A percentile compares a stretch with the other conserved stretches of the same genome.
Evolutionary conservation across 1,140 invertebrate genomes (phyloP).

Genomic region (Alviniconcha marisindica): DNA sequence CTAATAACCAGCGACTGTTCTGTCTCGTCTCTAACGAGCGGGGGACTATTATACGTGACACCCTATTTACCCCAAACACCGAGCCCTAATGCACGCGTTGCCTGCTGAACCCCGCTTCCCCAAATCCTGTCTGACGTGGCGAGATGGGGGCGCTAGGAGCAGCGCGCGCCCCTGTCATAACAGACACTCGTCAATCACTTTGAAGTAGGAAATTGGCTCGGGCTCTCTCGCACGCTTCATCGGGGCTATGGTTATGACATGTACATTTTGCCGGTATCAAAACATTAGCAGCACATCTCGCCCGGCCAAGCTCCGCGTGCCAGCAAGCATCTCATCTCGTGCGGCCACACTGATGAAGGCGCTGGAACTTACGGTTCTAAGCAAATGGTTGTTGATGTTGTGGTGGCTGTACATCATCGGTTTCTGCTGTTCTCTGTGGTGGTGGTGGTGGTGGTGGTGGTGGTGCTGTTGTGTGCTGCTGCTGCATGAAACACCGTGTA

Average conservation of each 20-base stretch:
- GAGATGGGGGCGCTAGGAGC: slow-evolving; percentile 26
- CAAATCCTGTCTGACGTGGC: slow-evolving; percentile 29
- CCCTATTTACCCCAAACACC: slow-evolving; percentile 37
- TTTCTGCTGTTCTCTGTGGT: too few relatives aligned
- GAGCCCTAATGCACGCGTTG: slow-evolving; percentile 19
- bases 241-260: slow-evolving; percentile 21
- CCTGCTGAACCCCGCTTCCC: not conserved
- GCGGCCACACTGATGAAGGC: too few relatives aligned
- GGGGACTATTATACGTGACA: slow-evolving; percentile 19
- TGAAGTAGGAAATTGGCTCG: slow-evolving; percentile 28
- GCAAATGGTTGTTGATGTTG: too few relatives aligned
- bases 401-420: too few relatives aligned
- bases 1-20: slow-evolving; percentile 34
- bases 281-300: not conserved
- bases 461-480: too few relatives aligned
- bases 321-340: not conserved
- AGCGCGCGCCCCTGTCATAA: slow-evolving; percentile 30
- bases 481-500: too few relatives aligned
- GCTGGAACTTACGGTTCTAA: too few relatives aligned
- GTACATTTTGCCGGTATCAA: slow-evolving; percentile 33
- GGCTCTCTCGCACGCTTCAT: not conserved
- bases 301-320: not conserved
- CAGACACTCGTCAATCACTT: slow-evolving; percentile 33
- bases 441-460: too few relatives aligned
- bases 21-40: slow-evolving; percentile 37